Percentiles rank a stretch among this genome's conserved stretches.
phyloP scores from a whole-genome alignment of 2,113 vertebrate species.

The Siniperca chuatsi region DNA sequence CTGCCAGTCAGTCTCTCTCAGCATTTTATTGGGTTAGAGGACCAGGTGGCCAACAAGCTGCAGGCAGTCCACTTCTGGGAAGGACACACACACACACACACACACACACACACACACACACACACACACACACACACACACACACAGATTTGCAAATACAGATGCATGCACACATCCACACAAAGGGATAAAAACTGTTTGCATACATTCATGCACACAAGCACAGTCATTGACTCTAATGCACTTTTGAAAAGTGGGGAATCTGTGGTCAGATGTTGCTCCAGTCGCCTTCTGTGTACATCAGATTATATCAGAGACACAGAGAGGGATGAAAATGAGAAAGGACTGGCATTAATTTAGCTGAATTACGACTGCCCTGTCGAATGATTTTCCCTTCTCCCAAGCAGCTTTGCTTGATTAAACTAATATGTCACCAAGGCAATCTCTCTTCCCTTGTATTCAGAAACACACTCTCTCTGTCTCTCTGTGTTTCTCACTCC shows the following conservation, averaged over 20 bases:
- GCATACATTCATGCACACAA: constrained; percentile 19
- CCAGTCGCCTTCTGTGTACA: neutral
- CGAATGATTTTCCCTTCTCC: constrained; percentile 37
- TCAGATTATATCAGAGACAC: constrained; percentile 24
- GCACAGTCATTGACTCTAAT: neutral
- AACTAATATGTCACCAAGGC: constrained; percentile 64
- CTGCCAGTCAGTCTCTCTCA: constrained; percentile 60
- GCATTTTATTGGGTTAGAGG: constrained; percentile 73
- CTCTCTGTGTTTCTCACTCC: neutral
- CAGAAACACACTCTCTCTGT: constrained; percentile 24
- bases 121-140: neutral
- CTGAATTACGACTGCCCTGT: constrained; percentile 29
- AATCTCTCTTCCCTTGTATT: constrained; percentile 47
- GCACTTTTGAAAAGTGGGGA: constrained; percentile 9
- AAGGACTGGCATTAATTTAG: constrained; percentile 26
- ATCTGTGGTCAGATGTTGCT: constrained; percentile 21
- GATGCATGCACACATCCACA: constrained; percentile 1
- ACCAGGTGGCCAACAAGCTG: constrained; percentile 66
- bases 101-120: neutral
- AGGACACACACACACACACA: constrained; percentile 18
- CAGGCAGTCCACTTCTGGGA: constrained; percentile 73
- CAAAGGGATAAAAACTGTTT: constrained; percentile 4
- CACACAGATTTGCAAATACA: constrained; percentile 12
- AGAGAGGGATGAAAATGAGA: constrained; percentile 27
- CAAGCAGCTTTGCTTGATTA: constrained; percentile 57